These are phyloP conservation scores for Rhynchophorus ferrugineus DNA, from an alignment of 1,140 invertebrate species.

Conservation along the genomic window DNA sequence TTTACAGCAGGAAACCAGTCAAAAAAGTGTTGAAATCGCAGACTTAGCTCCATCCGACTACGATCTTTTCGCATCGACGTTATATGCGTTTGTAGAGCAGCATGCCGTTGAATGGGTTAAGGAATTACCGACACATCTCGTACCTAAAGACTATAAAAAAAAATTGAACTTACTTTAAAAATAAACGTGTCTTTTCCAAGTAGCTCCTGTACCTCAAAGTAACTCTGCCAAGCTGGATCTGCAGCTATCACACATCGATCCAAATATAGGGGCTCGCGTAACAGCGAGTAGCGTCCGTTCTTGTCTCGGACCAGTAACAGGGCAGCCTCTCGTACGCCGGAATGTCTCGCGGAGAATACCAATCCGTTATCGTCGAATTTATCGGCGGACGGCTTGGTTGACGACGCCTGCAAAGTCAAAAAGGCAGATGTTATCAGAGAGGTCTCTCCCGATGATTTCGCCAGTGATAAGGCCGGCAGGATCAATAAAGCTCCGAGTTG, in stretches of 20 bases:
- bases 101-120: too few relatives aligned
- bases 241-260: conserved; percentile 84
- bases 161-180: conserved; percentile 84
- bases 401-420: conserved; percentile 18
- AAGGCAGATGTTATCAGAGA: too few relatives aligned
- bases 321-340: conserved; percentile 77
- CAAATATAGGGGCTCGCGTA: conserved; percentile 82
- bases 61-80: too few relatives aligned
- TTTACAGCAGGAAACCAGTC: too few relatives aligned
- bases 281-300: conserved; percentile 74
- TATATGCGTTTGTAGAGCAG: too few relatives aligned
- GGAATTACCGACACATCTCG: too few relatives aligned
- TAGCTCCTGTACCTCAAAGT: conserved; percentile 92
- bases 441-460: too few relatives aligned
- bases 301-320: conserved; percentile 85
- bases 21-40: too few relatives aligned
- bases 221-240: conserved; percentile 80
- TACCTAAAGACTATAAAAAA: too few relatives aligned
- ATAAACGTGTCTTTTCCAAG: conserved; percentile 88
- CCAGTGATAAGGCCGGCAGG: too few relatives aligned
- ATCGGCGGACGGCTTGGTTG: conserved; percentile 21
- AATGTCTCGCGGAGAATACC: conserved; percentile 52
- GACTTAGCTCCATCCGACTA: too few relatives aligned
- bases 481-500: too few relatives aligned
- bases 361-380: conserved; percentile 40